A percentile compares a stretch with the other conserved stretches of the same genome.
These are phyloP conservation scores for Pachyuromys duprasi DNA, from an alignment of 2,797 vertebrate genomes.

Conservation along the genomic window DNA sequence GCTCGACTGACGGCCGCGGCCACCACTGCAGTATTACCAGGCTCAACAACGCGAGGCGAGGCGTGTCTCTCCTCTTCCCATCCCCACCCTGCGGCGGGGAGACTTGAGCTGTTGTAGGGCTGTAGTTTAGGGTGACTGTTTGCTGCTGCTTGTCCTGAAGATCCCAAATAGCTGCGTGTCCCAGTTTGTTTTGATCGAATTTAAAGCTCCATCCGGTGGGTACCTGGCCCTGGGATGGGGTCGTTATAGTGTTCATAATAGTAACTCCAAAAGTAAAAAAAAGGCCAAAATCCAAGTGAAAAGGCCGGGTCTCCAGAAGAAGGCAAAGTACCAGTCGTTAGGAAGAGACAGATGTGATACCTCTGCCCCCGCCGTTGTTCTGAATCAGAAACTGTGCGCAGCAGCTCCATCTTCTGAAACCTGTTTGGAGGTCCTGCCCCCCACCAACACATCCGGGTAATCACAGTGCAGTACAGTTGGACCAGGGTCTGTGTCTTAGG, in stretches of 20 bases:
- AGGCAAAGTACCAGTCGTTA: rapidly evolving
- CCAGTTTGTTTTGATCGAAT: constrained; percentile 45
- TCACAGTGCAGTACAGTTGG: background rate
- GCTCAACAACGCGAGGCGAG: constrained; percentile 49
- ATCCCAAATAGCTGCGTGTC: background rate
- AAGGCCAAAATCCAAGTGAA: background rate
- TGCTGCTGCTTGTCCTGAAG: background rate
- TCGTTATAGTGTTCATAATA: constrained; percentile 24
- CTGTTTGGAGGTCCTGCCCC: background rate
- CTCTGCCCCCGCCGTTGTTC: background rate
- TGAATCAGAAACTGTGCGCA: background rate
- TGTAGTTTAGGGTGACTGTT: background rate
- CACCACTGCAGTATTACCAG: background rate
- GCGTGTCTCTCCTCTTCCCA: background rate
- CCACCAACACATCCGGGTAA: background rate
- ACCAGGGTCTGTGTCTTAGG: background rate
- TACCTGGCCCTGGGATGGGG: background rate
- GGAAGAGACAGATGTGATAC: background rate
- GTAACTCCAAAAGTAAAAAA: constrained; percentile 47
- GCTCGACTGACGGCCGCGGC: rapidly evolving
- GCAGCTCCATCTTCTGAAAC: background rate
- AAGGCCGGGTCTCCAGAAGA: background rate
- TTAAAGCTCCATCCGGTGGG: background rate
- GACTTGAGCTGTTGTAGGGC: background rate
- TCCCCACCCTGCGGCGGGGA: background rate